Base-by-base conservation (phyloP, 2,888 invertebrate genomes). In the Acronicta alni region DNA sequence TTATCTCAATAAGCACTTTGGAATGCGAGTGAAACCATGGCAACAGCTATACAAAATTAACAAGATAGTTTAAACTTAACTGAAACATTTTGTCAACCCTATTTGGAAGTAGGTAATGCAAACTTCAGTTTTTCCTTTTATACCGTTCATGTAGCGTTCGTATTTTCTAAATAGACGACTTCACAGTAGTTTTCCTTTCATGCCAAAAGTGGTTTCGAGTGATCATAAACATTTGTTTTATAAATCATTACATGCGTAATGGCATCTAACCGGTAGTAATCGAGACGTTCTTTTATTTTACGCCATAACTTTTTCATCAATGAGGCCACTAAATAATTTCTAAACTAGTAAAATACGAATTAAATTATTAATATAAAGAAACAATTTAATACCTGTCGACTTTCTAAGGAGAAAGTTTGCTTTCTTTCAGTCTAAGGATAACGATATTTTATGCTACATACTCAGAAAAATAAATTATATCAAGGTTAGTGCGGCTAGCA, bases 401-500 rank as follows among this genome's bases (percentile, higher is more conserved):
- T 38, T 41, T 51, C n/a, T 12, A 35, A n/a, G 6, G 6, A 16
- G 10, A 37, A 46, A 38, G 49, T 5, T 35, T 8, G 7, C 14
- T 48, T 38, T 43, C 9, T 15, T 16, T 17, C 0, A 14, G n/a
- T 3, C n/a, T 12, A 30, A 12, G 20, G 8, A 5, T 16, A 30
- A 38, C 4, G 10, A 23, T 12, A 46, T 3, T 18, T 17, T 35
- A 45, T n/a, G 4, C 3, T 48, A 26, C 41, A 37, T 26, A 54
- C 30, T n/a, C n/a, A n/a, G n/a, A 52, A 67, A 66, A 47, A 18
- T 71, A 59, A 48, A 41, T 16, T 37, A n/a, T 58, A 59, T 59
- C 77, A 75, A 77, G 71, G 74, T 57, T 62, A 57, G 12, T 57
- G 45, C 35, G 48, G 58, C 38, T 66, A 66, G 70, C 46, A 64